Base-by-base conservation (phyloP, 1,140 invertebrate genomes). In the Lutraria rhynchaena region DNA sequence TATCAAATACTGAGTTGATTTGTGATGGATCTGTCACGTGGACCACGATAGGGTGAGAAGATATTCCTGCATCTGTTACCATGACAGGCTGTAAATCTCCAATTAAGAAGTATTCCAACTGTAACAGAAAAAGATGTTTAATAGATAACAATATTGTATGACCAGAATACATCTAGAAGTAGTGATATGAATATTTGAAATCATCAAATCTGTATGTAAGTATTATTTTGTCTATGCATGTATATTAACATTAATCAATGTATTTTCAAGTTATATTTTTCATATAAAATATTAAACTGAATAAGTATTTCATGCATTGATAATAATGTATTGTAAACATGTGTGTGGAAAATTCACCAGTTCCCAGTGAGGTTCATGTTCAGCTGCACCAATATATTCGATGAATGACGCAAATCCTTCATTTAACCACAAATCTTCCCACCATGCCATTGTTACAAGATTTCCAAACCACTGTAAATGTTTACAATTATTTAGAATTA, bases 361-460 rank as follows among this genome's bases (percentile, higher is more conserved):
- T 86, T 95, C 95, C 96, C 96, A 97, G 5, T 95, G 93, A 46
- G 96, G 96, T 85, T 96, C 95, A 3, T 97, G 95, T 93, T 96
- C 89, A 53, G 91, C 83, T 7, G 86, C 87, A 19, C 91, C 92
- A 9, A 94, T 88, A 83, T 96, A 96, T 90, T 97, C 95, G 85
- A 97, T 94, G 88, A 95, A 97, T 83, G 94, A 96, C 0, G 96
- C 96, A 85, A 97, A 96, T 1, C 96, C 96, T 92, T 98, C 97
- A 89, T 97, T 97, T 19, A 98, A 90, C 96, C 96, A 97, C n/a
- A 97, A 88, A 88, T 97, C 95, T 90, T 96, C 95, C 96, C 96
- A 96, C 96, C 96, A 96, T 84, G 95, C 94, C 95, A 96, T 96
- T 3, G 96, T 97, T 0, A 97, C 96, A 31, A 97, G 92, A 91